A percentile compares a stretch with the other conserved stretches of the same genome.
Evolutionary conservation across 2,888 invertebrate genomes (phyloP).

Genomic region (Eupithecia pulchellata): DNA sequence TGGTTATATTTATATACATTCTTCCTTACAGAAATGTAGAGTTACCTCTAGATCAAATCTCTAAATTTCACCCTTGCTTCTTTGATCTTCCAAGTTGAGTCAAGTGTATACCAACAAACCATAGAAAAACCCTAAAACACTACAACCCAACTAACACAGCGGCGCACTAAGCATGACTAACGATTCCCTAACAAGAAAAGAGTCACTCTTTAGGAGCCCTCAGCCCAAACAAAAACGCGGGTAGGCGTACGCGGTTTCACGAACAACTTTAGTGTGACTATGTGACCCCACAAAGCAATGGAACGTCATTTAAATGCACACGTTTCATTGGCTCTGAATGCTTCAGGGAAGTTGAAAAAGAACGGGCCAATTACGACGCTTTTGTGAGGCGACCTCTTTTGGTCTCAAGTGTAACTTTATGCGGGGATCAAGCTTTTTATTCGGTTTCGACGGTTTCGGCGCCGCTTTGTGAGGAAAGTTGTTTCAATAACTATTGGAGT

Average conservation of each 20-base stretch:
- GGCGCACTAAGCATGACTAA: slow-evolving; percentile 72
- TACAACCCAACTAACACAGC: slow-evolving; percentile 23
- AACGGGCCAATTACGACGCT: slow-evolving; percentile 84
- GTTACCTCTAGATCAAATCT: not conserved
- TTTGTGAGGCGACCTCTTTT: slow-evolving; percentile 82
- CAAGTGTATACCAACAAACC: slow-evolving; percentile 17
- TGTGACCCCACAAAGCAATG: slow-evolving; percentile 83
- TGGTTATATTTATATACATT: not conserved
- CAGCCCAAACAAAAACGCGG: slow-evolving; percentile 72
- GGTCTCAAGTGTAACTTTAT: slow-evolving; percentile 81
- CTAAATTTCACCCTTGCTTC: not conserved
- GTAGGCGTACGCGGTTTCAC: slow-evolving; percentile 71
- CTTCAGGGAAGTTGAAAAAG: slow-evolving; percentile 84
- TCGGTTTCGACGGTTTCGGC: slow-evolving; percentile 59
- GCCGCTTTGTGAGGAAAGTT: slow-evolving; percentile 40
- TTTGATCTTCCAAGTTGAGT: not conserved
- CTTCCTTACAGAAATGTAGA: not conserved
- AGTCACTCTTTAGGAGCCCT: slow-evolving; percentile 73
- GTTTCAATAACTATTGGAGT: slow-evolving; percentile 34
- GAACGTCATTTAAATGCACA: slow-evolving; percentile 86
- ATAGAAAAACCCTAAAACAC: slow-evolving; percentile 27
- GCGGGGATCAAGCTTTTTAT: slow-evolving; percentile 72
- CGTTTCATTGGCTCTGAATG: slow-evolving; percentile 86
- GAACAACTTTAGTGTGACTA: slow-evolving; percentile 82
- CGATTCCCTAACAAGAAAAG: slow-evolving; percentile 75